These are phyloP conservation scores for Plectropomus leopardus DNA, from an alignment of 2,113 vertebrate species.

Conservation along the genomic window DNA sequence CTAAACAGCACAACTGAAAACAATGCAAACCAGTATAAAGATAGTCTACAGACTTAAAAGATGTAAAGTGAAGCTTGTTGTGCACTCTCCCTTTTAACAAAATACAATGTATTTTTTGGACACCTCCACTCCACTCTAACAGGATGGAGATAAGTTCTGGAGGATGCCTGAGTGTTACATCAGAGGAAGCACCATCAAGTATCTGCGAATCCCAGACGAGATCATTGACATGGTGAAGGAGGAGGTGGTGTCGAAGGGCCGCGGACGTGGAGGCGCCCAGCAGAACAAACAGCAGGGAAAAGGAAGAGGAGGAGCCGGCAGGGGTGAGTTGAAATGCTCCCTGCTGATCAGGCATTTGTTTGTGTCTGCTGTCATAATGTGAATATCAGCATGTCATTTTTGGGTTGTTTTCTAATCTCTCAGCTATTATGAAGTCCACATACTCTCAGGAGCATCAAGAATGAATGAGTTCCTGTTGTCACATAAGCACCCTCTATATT, in stretches of 20 bases:
- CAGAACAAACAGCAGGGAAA: slow-evolving; percentile 97
- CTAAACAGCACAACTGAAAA: background rate
- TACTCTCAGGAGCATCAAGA: no score
- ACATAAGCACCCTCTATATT: no score
- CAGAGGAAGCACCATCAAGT: slow-evolving; percentile 97
- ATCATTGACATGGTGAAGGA: slow-evolving; percentile 99
- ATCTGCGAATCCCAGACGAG: slow-evolving; percentile 96
- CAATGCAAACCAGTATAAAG: background rate
- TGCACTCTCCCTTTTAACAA: background rate
- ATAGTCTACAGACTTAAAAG: background rate
- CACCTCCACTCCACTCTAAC: background rate
- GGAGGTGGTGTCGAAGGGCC: slow-evolving; percentile 94
- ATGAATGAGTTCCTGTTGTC: no score
- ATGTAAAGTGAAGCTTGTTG: background rate
- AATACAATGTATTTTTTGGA: background rate
- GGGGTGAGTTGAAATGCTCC: slow-evolving; percentile 84
- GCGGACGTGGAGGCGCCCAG: slow-evolving; percentile 92
- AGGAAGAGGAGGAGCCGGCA: slow-evolving; percentile 86
- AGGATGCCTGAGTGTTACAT: slow-evolving; percentile 99
- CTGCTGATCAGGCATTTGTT: background rate
- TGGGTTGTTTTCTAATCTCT: background rate
- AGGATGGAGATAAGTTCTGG: slow-evolving; percentile 99
- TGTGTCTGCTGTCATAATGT: background rate
- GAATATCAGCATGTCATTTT: background rate
- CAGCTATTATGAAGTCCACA: no score